A percentile compares a stretch with the other conserved stretches of the same genome.
These are phyloP conservation scores for Platyura marginata DNA, from an alignment of 1,140 invertebrate genomes.

Conservation along the genomic window DNA sequence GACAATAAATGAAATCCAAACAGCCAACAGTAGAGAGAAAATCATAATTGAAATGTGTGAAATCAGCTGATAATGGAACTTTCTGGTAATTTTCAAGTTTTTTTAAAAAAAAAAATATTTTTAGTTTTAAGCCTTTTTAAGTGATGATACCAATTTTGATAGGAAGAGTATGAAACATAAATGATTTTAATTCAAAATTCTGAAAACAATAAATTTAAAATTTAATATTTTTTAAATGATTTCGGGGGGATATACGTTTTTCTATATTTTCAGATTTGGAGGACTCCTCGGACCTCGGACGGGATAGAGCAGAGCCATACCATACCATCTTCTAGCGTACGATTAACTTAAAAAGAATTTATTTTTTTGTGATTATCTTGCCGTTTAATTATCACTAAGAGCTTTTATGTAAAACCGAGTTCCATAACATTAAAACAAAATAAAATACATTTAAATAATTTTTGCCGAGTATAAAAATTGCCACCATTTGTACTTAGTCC, in stretches of 20 bases:
- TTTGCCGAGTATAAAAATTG: neutral
- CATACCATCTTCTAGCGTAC: too few species aligned
- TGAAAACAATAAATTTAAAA: neutral
- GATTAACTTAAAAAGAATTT: neutral
- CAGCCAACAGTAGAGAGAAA: too few species aligned
- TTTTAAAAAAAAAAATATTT: neutral
- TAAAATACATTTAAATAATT: neutral
- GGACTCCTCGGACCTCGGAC: neutral
- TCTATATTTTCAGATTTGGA: neutral
- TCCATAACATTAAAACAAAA: too few species aligned
- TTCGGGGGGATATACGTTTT: neutral
- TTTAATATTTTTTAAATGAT: neutral
- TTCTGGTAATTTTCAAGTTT: neutral
- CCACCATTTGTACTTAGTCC: neutral
- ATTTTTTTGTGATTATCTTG: neutral
- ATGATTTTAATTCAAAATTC: slow-evolving; percentile 2
- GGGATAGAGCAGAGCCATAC: too few species aligned
- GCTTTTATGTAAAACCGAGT: neutral
- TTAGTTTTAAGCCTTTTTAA: neutral
- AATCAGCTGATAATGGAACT: neutral
- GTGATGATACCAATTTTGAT: slow-evolving; percentile 7
- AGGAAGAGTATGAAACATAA: slow-evolving; percentile 11
- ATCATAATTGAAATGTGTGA: slow-evolving; percentile 59
- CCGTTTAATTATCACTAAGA: neutral
- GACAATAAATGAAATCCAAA: too few species aligned